Evolutionary conservation across 53 echinoderm and acorn worm genomes (phyloP), one percentile per base, ranked within the genome.

Genomic region (Patiria pectinifera): DNA sequence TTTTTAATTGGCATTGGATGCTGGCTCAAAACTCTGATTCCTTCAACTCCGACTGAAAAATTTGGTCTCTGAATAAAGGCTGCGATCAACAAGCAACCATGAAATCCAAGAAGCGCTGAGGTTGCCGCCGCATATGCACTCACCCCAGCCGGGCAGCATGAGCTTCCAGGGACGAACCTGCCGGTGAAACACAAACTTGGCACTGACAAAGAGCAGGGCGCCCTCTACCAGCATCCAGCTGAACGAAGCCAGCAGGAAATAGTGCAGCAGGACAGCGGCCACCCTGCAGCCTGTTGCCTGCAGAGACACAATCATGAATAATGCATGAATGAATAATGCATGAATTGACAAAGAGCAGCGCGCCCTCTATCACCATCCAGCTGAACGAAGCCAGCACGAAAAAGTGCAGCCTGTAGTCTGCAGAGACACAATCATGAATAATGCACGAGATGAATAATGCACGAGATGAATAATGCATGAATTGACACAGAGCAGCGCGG

Each of bases 151-250:
- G 15, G 74, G 18, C 2, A 74, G 24, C 74, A 74, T 6, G 74
- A 23, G 22, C 74, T 74, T 74, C 22, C 22, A 24, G 9, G 22
- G 74, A 21, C 24, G 74, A 24, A 74, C 74, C 19, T 74, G 18
- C 19, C 74, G 74, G 24, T 74, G 74, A 74, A 74, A 23, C 74
- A 23, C 74, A 46, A 85, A 85, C 85, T 10, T 66, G n/a, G 85
- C 85, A 35, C 66, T 85, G 85, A 45, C 85, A 66, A 85, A 69
- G 45, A 85, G 85, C 66, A 85, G 45, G 70, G 85, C 85, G 70
- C 85, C 85, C 85, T 85, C 85, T 70, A 85, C 63, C 70, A 85
- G 18, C 85, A 85, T 87, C 93, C 93, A 93, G 11, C 69, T 25
- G 53, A 93, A 93, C 16, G 82, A 49, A 25, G 87, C 79, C 49